A percentile compares a stretch with the other conserved stretches of the same genome.
Evolutionary conservation across 2,888 invertebrate species (phyloP).

Genomic region (Drosophila acutilabella): DNA sequence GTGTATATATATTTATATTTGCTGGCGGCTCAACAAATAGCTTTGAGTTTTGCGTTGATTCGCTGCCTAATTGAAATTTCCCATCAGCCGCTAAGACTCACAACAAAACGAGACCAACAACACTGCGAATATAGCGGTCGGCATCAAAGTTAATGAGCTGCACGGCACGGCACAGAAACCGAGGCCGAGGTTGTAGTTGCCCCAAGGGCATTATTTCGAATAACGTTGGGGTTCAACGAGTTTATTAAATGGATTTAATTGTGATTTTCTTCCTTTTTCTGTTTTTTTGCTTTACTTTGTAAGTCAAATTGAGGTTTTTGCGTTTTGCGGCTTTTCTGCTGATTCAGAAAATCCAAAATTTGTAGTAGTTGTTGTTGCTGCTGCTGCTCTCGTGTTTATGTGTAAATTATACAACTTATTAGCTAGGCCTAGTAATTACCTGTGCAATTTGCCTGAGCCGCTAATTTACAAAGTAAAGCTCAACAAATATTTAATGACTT

Average conservation of each 20-base stretch:
- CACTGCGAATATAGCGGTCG: constrained; percentile 21
- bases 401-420: constrained; percentile 42
- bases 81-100: constrained; percentile 19
- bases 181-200: constrained; percentile 24
- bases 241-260: constrained; percentile 78
- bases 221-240: constrained; percentile 68
- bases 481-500: neutral
- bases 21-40: constrained; percentile 12
- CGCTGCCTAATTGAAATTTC: constrained; percentile 67
- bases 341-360: constrained; percentile 41
- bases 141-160: constrained; percentile 74
- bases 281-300: constrained; percentile 11
- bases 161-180: constrained; percentile 27
- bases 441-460: constrained; percentile 13
- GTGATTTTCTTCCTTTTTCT: constrained; percentile 47
- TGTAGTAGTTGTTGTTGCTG: neutral
- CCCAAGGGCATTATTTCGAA: constrained; percentile 69
- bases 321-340: constrained; percentile 40
- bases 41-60: constrained; percentile 19
- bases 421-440: constrained; percentile 35
- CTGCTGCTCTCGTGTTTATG: neutral
- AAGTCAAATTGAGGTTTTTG: constrained; percentile 35
- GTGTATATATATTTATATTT: constrained; percentile 16
- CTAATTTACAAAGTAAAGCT: neutral
- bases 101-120: constrained; percentile 6